Base-by-base conservation (phyloP, 2,888 invertebrate genomes). In the Steinernema hermaphroditum region DNA sequence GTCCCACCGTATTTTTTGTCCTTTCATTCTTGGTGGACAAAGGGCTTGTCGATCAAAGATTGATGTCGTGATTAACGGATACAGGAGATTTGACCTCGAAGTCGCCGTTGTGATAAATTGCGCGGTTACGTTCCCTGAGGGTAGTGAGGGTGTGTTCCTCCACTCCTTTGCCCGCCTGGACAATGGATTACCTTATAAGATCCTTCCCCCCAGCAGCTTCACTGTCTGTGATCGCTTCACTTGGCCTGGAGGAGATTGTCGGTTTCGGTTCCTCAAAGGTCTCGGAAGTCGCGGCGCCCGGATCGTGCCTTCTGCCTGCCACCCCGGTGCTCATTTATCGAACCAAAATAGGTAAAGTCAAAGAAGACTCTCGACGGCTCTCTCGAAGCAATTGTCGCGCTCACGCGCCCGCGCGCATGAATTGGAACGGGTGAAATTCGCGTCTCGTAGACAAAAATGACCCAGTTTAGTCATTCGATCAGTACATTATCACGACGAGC, bases 341-440 rank as follows among this genome's bases (percentile, higher is more conserved):
- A 62, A 62, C 62, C 62, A 32, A 32, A 62, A 62, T 62, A 32
- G 62, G 62, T 62, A 32, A 62, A 62, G 62, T 62, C 62, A 19
- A 12, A 24, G 50, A 32, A 9, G 62, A 62, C 62, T 62, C 62
- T 9, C 16, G 62, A 62, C 22, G 62, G 62, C 62, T 62, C 62
- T 24, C 29, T 62, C 62, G 62, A 62, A 62, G 62, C 62, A 62
- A 62, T 62, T 62, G 62, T 62, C 62, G 62, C 62, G 62, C 62
- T 62, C 62, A 62, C 62, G 62, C 62, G 62, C 62, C 27, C 62
- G 62, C 62, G 62, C 62, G 62, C 62, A 62, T 62, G 62, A 62
- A 62, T 62, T 62, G 62, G 62, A 62, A 62, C 62, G 62, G 62
- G 62, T 62, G 62, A 62, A 62, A 62, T 62, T 62, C 62, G 62